Evolutionary conservation across 2,888 invertebrate species (phyloP).

Genomic region (Apotomis betuletana): DNA sequence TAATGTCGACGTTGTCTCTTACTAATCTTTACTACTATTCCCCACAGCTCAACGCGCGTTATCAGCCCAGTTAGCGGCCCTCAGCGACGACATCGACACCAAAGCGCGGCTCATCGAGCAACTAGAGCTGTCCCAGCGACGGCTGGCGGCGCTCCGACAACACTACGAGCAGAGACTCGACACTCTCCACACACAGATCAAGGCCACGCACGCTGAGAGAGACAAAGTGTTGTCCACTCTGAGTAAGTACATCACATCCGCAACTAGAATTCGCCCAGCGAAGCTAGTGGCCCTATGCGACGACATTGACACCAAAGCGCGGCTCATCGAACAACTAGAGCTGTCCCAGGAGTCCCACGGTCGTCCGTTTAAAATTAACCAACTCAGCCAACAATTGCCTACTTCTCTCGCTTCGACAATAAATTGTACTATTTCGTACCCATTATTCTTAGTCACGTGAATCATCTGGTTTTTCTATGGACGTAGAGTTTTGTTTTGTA

Average conservation of each 20-base stretch:
- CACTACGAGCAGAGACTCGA: constrained; percentile 97
- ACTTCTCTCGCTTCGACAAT: no score
- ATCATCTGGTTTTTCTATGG: no score
- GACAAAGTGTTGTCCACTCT: constrained; percentile 91
- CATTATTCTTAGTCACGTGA: no score
- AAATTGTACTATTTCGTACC: no score
- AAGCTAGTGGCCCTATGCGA: no score
- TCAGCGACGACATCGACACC: constrained; percentile 96
- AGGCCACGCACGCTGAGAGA: constrained; percentile 94
- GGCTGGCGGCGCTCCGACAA: constrained; percentile 91
- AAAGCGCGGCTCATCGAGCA: constrained; percentile 98
- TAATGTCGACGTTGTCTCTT: background rate
- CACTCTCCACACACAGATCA: constrained; percentile 92
- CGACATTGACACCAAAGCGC: constrained; percentile 85
- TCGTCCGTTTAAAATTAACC: no score
- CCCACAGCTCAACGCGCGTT: constrained; percentile 79
- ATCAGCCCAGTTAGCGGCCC: constrained; percentile 92
- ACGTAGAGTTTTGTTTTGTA: no score
- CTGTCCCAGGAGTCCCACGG: no score
- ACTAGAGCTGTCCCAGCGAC: constrained; percentile 93
- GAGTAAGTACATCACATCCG: constrained; percentile 52
- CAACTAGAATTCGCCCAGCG: no score
- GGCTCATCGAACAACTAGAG: constrained; percentile 96
- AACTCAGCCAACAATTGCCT: no score
- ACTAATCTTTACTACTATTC: no score